Evolutionary conservation across 1,140 invertebrate species (phyloP), one percentile per base, ranked within the genome.

Genomic region (Ladona fulva): DNA sequence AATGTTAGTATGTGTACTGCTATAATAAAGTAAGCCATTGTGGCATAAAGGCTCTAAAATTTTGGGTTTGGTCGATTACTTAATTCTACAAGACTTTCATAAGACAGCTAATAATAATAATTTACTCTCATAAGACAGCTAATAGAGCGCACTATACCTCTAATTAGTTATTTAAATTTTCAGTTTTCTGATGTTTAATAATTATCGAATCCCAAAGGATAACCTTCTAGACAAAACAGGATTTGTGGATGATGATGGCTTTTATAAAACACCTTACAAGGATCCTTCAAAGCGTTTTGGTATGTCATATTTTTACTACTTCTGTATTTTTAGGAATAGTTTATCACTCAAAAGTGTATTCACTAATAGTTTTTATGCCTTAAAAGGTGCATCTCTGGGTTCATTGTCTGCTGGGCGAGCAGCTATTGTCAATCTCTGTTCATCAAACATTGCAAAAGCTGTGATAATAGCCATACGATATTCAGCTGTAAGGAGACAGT

Each of bases 401-500:
- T 89, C 87, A 79, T 83, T 92, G 81, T 92, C 92, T 19, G 88
- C 89, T 24, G 96, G 95, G 14, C 87, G 95, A 76, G 89, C 94
- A 10, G 89, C 88, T 44, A 93, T 93, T 74, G 89, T 90, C 77
- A 88, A 87, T 73, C 93, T 97, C 82, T 91, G 92, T 80, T 86
- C 89, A 10, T 88, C 85, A 83, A 90, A 91, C 82, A 85, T 91
- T 77, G 88, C 85, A 83, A 90, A 90, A 76, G 91, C 91, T 0
- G 83, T 95, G 0, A 88, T 91, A n/a, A 95, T 96, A 78, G 93
- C 94, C 0, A 86, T 93, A 0, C 85, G 95, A 8, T 96, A 96
- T 83, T 93, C 93, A 12, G 93, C 91, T 0, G 91, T 91, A 14
- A 86, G 95, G 42, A 90, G 88, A 80, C 95, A 96, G 86, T 96